Evolutionary conservation across 2,888 invertebrate genomes (phyloP).

Genomic region (Drosophila gaucha): DNA sequence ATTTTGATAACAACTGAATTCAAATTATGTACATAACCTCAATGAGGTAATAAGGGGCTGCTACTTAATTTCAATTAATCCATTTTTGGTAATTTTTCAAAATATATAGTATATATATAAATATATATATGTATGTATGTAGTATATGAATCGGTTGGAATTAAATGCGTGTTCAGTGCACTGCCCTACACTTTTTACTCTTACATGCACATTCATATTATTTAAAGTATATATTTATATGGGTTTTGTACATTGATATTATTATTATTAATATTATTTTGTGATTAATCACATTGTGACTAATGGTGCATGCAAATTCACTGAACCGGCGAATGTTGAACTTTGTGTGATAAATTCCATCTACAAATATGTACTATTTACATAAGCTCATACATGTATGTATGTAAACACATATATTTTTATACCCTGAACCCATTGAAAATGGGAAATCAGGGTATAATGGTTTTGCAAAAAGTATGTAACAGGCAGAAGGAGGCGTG

Average conservation of each 20-base stretch:
- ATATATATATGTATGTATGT: not conserved
- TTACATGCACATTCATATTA: constrained; percentile 5
- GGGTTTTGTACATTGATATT: not conserved
- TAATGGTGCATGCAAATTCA: constrained; percentile 59
- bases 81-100: constrained; percentile 1
- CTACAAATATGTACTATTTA: not conserved
- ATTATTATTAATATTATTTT: constrained; percentile 8
- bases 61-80: not conserved
- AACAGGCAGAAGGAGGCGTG: too few relatives aligned
- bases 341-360: not conserved
- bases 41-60: not conserved
- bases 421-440: too few relatives aligned
- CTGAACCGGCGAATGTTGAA: constrained; percentile 47
- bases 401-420: not conserved
- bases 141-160: constrained; percentile 15
- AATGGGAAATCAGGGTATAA: too few relatives aligned
- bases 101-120: not conserved
- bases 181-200: too few relatives aligned
- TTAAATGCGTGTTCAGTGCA: constrained; percentile 35
- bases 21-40: constrained; percentile 7
- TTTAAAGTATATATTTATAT: not conserved
- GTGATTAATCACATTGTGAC: constrained; percentile 34
- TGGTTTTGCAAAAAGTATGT: too few relatives aligned
- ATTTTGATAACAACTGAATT: constrained; percentile 37
- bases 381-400: not conserved